Conservation (phyloP, 2,113 vertebrate genomes). For the Odontophorus gujanensis region DNA sequence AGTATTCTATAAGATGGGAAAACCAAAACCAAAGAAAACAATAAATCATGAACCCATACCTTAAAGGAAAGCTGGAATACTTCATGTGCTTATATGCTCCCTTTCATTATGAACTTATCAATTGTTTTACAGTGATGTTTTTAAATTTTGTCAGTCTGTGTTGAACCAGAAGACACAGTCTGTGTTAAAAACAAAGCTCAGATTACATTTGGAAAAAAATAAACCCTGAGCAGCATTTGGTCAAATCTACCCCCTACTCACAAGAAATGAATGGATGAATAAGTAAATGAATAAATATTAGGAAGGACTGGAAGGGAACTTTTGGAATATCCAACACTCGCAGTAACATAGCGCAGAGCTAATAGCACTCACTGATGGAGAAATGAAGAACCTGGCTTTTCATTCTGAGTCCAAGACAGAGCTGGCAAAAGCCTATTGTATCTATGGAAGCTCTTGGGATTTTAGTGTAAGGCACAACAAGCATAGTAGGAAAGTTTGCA, state of each 20-base stretch:
- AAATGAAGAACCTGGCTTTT: not conserved
- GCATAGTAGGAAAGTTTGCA: not conserved
- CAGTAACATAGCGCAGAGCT: accelerated
- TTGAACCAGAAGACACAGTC: not conserved
- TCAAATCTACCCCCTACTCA: not conserved
- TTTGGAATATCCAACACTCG: not conserved
- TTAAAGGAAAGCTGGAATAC: not conserved
- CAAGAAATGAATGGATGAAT: not conserved
- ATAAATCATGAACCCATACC: not conserved
- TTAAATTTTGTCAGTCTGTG: not conserved
- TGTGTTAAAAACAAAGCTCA: not conserved
- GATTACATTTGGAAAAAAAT: not conserved
- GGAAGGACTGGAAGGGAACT: accelerated
- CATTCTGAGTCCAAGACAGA: not conserved
- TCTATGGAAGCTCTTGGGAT: not conserved
- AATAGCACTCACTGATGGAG: not conserved
- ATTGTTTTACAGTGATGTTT: not conserved
- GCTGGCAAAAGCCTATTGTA: not conserved
- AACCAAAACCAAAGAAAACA: not conserved
- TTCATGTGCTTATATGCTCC: not conserved
- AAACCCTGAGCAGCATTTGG: not conserved
- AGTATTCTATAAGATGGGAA: not conserved
- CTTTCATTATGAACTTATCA: slow-evolving; percentile 5
- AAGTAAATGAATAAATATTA: not conserved
- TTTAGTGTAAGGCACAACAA: not conserved